Evolutionary conservation across 2,113 vertebrate genomes (phyloP).

Genomic region (Vanacampus margaritifer): DNA sequence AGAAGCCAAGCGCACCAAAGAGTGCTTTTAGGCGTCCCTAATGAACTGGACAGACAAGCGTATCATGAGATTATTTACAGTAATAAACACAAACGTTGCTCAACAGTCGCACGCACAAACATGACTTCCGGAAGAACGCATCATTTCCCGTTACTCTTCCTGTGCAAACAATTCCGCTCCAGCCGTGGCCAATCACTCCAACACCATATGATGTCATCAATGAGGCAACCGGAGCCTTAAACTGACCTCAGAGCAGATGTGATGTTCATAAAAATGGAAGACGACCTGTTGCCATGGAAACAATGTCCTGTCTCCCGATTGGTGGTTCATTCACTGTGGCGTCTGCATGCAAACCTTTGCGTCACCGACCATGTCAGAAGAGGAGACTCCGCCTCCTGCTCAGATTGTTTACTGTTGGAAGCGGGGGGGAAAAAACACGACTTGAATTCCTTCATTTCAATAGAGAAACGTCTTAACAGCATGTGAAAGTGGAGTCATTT

Average conservation of each 20-base stretch:
- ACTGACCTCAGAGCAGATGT: background rate
- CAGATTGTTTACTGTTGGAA: constrained; percentile 61
- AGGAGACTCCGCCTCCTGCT: constrained; percentile 66
- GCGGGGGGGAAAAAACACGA: background rate
- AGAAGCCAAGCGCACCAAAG: background rate
- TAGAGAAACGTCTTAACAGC: no score
- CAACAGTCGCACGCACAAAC: background rate
- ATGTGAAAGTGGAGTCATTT: no score
- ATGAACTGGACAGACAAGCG: constrained; percentile 2
- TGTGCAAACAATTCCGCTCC: background rate
- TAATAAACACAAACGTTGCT: background rate
- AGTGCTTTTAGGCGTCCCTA: background rate
- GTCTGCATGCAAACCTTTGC: constrained; percentile 6
- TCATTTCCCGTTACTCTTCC: background rate
- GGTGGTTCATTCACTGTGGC: constrained; percentile 35
- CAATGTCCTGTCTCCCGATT: constrained; percentile 23
- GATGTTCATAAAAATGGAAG: constrained; percentile 8
- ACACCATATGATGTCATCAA: background rate
- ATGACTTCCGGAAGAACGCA: background rate
- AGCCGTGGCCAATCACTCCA: background rate
- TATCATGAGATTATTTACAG: constrained; percentile 4
- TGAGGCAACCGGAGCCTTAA: background rate
- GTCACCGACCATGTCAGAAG: constrained; percentile 49
- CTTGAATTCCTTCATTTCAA: no score
- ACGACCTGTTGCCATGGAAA: background rate